Evolutionary conservation across 2,888 invertebrate species (phyloP).

Genomic region (Stenchaetothrips biformis): DNA sequence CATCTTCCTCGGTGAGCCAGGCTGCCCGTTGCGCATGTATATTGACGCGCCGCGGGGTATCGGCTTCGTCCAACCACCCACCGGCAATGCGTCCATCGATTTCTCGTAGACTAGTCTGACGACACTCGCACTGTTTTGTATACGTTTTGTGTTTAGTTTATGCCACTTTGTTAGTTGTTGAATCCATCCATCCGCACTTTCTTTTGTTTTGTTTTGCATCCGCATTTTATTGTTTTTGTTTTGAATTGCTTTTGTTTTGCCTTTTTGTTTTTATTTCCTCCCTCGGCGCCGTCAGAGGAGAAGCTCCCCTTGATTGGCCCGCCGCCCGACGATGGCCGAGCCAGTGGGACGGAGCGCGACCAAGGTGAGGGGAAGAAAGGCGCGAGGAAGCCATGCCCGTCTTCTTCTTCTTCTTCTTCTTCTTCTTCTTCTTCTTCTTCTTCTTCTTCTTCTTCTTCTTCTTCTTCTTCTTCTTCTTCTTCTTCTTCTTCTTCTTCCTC

Average conservation of each 20-base stretch:
- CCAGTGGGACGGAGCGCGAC: slow-evolving; percentile 8
- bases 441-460: too few species aligned
- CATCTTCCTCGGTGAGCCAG: slow-evolving; percentile 59
- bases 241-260: not conserved
- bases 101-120: not conserved
- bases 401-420: too few species aligned
- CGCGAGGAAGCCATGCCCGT: too few species aligned
- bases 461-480: too few species aligned
- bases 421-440: too few species aligned
- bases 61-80: too few species aligned
- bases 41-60: not conserved
- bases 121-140: not conserved
- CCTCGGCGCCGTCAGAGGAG: not conserved
- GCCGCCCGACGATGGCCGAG: slow-evolving; percentile 27
- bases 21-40: not conserved
- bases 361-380: slow-evolving; percentile 18
- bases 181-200: not conserved
- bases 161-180: not conserved
- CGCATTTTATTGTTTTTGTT: not conserved
- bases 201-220: not conserved
- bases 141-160: not conserved
- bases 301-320: slow-evolving; percentile 34
- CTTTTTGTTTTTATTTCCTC: not conserved
- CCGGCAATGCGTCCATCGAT: too few species aligned
- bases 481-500: too few species aligned